Conservation (phyloP, 53 echinoderm and acorn worm genomes). For the Pentamera pediparva region DNA sequence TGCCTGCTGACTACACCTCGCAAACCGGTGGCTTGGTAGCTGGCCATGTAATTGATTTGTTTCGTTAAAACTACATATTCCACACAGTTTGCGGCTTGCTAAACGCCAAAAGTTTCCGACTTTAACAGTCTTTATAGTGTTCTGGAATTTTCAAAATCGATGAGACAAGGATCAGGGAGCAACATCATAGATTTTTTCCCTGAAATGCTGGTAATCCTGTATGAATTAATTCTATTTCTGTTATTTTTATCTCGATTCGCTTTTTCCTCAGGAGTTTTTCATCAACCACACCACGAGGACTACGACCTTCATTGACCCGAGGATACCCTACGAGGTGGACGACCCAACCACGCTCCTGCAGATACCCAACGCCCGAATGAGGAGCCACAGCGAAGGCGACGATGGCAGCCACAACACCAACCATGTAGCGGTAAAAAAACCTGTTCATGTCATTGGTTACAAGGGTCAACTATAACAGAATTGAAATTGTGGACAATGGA, state of each 20-base stretch:
- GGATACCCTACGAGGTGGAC: constrained; percentile 71
- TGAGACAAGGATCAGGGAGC: background rate
- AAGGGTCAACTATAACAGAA: no score
- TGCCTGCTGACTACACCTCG: no score
- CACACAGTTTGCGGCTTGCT: no score
- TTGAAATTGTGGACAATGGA: no score
- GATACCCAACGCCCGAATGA: constrained; percentile 61
- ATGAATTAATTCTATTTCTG: background rate
- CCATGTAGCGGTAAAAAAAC: constrained; percentile 65
- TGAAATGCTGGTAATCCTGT: background rate
- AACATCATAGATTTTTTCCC: background rate
- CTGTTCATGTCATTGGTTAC: no score
- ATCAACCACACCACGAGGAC: constrained; percentile 82
- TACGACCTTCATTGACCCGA: constrained; percentile 95
- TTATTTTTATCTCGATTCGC: background rate
- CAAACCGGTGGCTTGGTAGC: no score
- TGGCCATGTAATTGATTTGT: no score
- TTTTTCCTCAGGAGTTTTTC: constrained; percentile 69
- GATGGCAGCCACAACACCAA: constrained; percentile 52
- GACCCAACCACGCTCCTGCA: constrained; percentile 77
- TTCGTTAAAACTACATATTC: no score
- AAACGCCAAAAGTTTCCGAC: no score
- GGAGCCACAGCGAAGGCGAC: constrained; percentile 93
- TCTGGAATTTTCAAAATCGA: no score
- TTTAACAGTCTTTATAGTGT: no score